phyloP scores from a whole-genome alignment of 2,113 vertebrate species.

The Phrynosoma platyrhinos region DNA sequence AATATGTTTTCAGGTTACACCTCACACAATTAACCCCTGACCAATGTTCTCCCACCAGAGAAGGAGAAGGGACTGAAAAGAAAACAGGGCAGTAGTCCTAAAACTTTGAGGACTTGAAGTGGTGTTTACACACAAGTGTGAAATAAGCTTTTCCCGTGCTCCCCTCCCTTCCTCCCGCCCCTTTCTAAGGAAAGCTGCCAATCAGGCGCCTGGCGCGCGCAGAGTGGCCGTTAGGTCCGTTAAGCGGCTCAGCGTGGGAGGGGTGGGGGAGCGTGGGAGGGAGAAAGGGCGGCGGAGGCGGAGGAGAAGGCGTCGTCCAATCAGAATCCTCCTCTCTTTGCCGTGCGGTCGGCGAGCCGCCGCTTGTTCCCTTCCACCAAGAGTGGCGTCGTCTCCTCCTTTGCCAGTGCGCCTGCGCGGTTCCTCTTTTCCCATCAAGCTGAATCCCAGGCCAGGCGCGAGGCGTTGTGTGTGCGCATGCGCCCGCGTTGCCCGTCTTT shows the following conservation, averaged over 20 bases:
- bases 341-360: neutral
- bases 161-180: too few species aligned
- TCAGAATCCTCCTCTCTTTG: neutral
- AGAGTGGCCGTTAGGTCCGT: neutral
- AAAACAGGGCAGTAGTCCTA: too few species aligned
- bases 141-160: too few species aligned
- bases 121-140: too few species aligned
- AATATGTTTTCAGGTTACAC: too few species aligned
- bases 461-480: slow-evolving; percentile 25
- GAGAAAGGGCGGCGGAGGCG: neutral
- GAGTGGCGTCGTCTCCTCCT: too few species aligned
- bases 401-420: neutral
- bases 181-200: too few species aligned
- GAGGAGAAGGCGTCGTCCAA: neutral
- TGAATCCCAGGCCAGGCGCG: neutral
- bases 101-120: too few species aligned
- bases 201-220: too few species aligned
- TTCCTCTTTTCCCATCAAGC: neutral
- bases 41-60: too few species aligned
- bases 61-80: too few species aligned
- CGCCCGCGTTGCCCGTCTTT: neutral
- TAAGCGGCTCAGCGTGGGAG: neutral
- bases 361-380: neutral
- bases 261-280: neutral
- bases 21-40: too few species aligned